These are phyloP conservation scores for Anser cygnoides DNA, from an alignment of 2,113 vertebrate species.

Conservation along the genomic window DNA sequence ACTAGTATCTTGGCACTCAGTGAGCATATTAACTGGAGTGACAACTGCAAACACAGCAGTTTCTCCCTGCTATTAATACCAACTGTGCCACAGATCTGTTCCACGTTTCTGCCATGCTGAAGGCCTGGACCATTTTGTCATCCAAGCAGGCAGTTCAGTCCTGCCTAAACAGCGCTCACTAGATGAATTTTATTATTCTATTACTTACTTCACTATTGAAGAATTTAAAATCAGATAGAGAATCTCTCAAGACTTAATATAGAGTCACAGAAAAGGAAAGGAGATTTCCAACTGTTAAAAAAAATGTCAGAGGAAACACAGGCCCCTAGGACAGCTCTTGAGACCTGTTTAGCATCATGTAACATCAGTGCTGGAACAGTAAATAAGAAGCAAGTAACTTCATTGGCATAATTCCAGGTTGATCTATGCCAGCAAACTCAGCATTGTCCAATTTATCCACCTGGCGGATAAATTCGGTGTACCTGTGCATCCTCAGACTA, in stretches of 20 bases:
- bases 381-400: not conserved
- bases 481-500: not conserved
- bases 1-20: not conserved
- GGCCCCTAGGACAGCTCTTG: not conserved
- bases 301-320: not conserved
- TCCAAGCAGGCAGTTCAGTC: not conserved
- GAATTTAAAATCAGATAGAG: not conserved
- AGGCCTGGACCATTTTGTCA: not conserved
- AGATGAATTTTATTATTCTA: no score
- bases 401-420: not conserved
- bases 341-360: not conserved
- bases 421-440: not conserved
- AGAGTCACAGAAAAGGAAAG: not conserved
- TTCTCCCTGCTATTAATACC: not conserved
- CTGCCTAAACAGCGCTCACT: not conserved
- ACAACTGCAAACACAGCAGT: not conserved
- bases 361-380: not conserved
- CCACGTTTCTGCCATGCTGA: not conserved
- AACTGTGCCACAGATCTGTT: not conserved
- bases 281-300: not conserved
- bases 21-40: not conserved
- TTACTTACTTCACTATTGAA: not conserved
- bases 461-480: not conserved
- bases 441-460: not conserved
- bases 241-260: not conserved